Conservation (phyloP, 2,113 vertebrate species). For the Paracanthobrama guichenoti region DNA sequence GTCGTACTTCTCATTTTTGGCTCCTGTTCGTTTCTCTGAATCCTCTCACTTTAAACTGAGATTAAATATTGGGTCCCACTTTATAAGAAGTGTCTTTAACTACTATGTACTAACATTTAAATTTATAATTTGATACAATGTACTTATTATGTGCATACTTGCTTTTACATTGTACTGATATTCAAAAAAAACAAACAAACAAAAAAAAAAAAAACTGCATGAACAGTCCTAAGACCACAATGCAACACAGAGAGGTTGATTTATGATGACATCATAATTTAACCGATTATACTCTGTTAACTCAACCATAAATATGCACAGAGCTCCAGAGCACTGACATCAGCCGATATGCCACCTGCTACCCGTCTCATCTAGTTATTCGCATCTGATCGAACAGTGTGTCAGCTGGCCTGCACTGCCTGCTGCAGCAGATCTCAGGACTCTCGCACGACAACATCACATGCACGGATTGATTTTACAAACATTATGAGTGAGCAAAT, state of each 20-base stretch:
- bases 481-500: too few species aligned
- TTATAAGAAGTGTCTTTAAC: too few species aligned
- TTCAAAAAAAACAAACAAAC: too few species aligned
- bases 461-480: background rate
- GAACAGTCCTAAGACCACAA: background rate
- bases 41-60: background rate
- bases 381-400: conserved; percentile 55
- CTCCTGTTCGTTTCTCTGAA: background rate
- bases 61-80: background rate
- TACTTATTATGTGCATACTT: too few species aligned
- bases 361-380: conserved; percentile 58
- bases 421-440: background rate
- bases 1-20: background rate
- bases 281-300: background rate
- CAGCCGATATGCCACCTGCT: conserved; percentile 48
- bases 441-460: background rate
- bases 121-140: too few species aligned
- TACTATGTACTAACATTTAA: too few species aligned
- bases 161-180: too few species aligned
- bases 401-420: conserved; percentile 53
- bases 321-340: background rate
- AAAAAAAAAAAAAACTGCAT: too few species aligned
- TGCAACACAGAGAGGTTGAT: background rate
- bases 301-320: background rate
- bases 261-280: conserved; percentile 12